Percentiles rank a stretch among this genome's conserved stretches.
Evolutionary conservation across 2,113 vertebrate species (phyloP).

Genomic region (Saiga tatarica): DNA sequence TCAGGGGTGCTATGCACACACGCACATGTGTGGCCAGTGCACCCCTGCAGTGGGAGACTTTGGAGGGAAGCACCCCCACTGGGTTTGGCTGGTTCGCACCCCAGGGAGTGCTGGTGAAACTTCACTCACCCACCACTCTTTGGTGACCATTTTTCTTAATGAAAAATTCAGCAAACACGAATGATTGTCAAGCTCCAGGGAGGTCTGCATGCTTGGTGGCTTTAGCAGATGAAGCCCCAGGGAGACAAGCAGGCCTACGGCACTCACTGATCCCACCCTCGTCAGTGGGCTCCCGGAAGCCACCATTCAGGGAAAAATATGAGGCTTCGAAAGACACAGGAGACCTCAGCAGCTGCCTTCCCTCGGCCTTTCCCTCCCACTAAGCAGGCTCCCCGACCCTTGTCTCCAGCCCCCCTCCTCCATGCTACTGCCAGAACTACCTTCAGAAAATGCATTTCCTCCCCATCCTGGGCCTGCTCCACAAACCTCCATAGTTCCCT

Average conservation of each 20-base stretch:
- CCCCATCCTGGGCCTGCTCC: neutral
- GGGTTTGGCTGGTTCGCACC: slow-evolving; percentile 41
- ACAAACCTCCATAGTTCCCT: neutral
- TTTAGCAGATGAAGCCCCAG: slow-evolving; percentile 69
- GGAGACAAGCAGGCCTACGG: slow-evolving; percentile 67
- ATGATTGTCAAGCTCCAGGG: slow-evolving; percentile 64
- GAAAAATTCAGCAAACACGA: slow-evolving; percentile 72
- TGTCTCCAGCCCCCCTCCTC: neutral
- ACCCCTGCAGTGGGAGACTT: neutral
- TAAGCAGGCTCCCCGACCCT: slow-evolving; percentile 54
- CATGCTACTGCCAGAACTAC: neutral
- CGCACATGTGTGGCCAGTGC: rapidly evolving
- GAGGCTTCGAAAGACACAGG: slow-evolving; percentile 49
- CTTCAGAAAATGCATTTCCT: neutral
- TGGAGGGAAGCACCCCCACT: neutral
- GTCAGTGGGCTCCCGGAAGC: slow-evolving; percentile 56
- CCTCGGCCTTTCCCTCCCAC: neutral
- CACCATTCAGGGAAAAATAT: slow-evolving; percentile 58
- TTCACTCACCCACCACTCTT: slow-evolving; percentile 23
- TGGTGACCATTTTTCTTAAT: slow-evolving; percentile 72
- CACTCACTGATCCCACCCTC: slow-evolving; percentile 55
- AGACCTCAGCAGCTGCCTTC: slow-evolving; percentile 28
- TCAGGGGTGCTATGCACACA: rapidly evolving
- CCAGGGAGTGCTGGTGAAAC: neutral
- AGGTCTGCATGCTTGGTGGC: slow-evolving; percentile 54